Evolutionary conservation across 2,888 invertebrate species (phyloP), one percentile per base, ranked within the genome.

Genomic region (Uropetala carovei): DNA sequence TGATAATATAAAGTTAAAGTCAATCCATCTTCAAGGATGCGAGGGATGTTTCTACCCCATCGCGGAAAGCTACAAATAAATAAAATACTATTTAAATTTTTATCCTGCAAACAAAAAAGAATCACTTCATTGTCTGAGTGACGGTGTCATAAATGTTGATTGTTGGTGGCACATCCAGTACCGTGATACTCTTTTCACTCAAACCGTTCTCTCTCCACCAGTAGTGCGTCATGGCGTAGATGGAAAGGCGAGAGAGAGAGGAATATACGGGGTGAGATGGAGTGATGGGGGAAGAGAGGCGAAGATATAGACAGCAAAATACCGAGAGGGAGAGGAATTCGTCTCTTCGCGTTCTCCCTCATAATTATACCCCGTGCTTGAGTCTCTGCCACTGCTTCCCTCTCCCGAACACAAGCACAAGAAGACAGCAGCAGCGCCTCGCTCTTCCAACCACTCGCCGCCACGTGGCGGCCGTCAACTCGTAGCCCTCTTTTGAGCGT

Each of bases 291-390:
- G 8, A 16, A 82, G 82, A 30, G 82, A 82, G 64, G 30, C 82
- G 27, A 82, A 82, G 27, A 43, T 43, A 43, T 43, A 43, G 43
- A n/a, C 18, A 64, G 64, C 16, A n/a, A 64, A n/a, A 64, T n/a
- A 18, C 13, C n/a, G 83, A 56, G 56, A 3, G 18, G 64, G 68
- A 89, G 89, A 89, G 13, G 64, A 89, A 16, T 30, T 89, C 60
- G 89, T 86, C 86, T 58, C 60, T 56, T 89, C 89, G 64, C 43
- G 89, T 43, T 30, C 89, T 68, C 64, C 68, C 16, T 68, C 64
- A 60, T 89, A 89, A 89, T 89, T 89, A 89, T 89, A 64, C 89
- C 83, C 64, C 89, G 68, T 56, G 14, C 89, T 89, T 64, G 64
- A 68, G 89, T 27, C 60, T 89, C 89, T 27, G 43, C 89, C 30